Evolutionary conservation across 2,888 invertebrate species (phyloP).

Genomic region (Temnothorax unifasciatus): DNA sequence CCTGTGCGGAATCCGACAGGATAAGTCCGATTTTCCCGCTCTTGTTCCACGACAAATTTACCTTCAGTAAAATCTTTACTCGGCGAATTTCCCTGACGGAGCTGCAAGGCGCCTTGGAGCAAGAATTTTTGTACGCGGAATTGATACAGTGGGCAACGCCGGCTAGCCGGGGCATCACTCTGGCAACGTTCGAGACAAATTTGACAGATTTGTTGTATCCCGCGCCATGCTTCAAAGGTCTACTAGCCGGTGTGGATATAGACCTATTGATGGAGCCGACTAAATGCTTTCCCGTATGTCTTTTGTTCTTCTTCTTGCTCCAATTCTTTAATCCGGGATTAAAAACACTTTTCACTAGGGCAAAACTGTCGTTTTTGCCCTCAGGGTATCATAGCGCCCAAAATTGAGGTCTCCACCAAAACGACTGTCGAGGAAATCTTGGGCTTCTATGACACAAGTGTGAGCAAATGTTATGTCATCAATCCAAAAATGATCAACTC

Average conservation of each 20-base stretch:
- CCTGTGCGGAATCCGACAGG: slow-evolving; percentile 90
- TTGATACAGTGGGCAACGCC: slow-evolving; percentile 89
- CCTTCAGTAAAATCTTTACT: slow-evolving; percentile 89
- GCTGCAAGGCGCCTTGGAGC: slow-evolving; percentile 87
- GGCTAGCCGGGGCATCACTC: slow-evolving; percentile 86
- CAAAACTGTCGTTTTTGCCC: slow-evolving; percentile 43
- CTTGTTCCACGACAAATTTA: slow-evolving; percentile 90
- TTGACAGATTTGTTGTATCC: slow-evolving; percentile 90
- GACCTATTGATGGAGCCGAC: slow-evolving; percentile 91
- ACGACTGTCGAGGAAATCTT: slow-evolving; percentile 89
- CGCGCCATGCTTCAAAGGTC: slow-evolving; percentile 87
- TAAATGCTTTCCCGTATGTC: slow-evolving; percentile 89
- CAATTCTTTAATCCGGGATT: neutral
- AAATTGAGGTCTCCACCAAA: slow-evolving; percentile 90
- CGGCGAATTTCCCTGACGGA: slow-evolving; percentile 86
- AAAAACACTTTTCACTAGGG: neutral
- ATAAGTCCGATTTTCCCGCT: slow-evolving; percentile 91
- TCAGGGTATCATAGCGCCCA: slow-evolving; percentile 91
- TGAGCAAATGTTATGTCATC: slow-evolving; percentile 77
- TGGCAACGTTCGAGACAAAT: slow-evolving; percentile 90
- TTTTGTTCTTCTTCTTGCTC: neutral
- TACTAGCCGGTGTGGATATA: slow-evolving; percentile 88
- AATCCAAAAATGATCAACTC: slow-evolving; percentile 86
- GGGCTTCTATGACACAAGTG: slow-evolving; percentile 74
- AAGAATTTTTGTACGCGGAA: slow-evolving; percentile 89